A percentile compares a stretch with the other conserved stretches of the same genome.
phyloP scores from a whole-genome alignment of 92 coral and sea anemone species.

The Parazoanthus atlanticus region DNA sequence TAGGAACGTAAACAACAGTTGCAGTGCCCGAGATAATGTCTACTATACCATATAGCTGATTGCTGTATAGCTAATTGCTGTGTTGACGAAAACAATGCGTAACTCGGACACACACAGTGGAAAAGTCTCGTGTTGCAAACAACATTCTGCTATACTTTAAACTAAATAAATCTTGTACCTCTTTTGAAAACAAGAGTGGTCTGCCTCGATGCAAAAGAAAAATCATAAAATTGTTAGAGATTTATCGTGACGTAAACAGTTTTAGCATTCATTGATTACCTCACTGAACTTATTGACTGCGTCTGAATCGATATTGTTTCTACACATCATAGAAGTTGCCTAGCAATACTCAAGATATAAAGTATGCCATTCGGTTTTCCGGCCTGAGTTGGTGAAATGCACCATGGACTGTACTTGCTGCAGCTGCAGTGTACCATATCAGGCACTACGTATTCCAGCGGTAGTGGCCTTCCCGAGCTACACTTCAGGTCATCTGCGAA shows the following conservation, averaged over 20 bases:
- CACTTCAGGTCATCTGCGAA: conserved; percentile 34
- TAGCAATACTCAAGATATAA: conserved; percentile 6
- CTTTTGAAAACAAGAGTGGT: background rate
- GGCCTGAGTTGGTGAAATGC: background rate
- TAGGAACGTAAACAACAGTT: background rate
- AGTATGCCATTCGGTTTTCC: background rate
- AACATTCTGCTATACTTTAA: background rate
- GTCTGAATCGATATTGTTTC: background rate
- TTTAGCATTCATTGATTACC: background rate
- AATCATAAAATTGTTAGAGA: background rate
- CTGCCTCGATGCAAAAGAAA: background rate
- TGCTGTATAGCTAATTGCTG: too few relatives aligned
- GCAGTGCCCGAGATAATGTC: background rate
- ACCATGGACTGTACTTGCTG: conserved; percentile 36
- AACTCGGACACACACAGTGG: background rate
- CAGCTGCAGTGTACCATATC: conserved; percentile 17
- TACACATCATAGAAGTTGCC: background rate
- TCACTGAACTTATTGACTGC: background rate
- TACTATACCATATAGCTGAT: background rate
- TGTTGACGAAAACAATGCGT: too few relatives aligned
- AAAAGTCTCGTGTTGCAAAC: background rate
- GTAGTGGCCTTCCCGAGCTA: conserved; percentile 23
- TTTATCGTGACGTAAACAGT: background rate
- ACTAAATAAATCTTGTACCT: background rate
- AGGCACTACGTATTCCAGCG: conserved; percentile 7